Evolutionary conservation across 2,113 vertebrate genomes (phyloP), one percentile per base, ranked within the genome.

Genomic region (Prochilodus magdalenae): DNA sequence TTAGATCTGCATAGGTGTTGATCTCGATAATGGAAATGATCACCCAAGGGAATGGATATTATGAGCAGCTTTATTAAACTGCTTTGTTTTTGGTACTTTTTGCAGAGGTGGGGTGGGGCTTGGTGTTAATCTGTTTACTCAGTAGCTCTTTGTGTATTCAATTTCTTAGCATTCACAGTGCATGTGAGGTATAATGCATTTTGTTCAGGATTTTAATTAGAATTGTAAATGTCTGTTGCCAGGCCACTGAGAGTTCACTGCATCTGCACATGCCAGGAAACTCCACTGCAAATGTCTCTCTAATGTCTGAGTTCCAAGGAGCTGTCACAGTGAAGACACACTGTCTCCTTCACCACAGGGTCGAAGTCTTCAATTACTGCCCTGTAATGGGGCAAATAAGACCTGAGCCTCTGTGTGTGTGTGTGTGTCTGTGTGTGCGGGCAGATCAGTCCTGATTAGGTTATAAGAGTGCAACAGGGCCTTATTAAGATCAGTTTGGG

Each of bases 311-410:
- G 66, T 71, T 59, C 63, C 73, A 51, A 63, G 63, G 67, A 82
- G 69, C 62, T 75, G 80, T 75, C 80, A 82, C 30, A 57, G 22
- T 65, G 60, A 62, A 71, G 69, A 66, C 47, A 29, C 40, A 73
- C 24, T 16, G 75, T 60, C 72, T 63, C 44, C 71, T 82, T 82
- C 80, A 85, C 10, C 60, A 22, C 71, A 83, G 72, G 81, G 76
- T 71, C 67, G 79, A 59, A 75, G 70, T 53, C 53, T 81, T 82
- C 71, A 79, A 80, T 83, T 83, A 79, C 65, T 83, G 12, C 33
- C 65, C 36, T 70, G 74, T 79, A 75, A 57, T 70, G 13, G 53
- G 65, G 49, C 80, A 83, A 75, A 49, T 79, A 79, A 82, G 44
- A 36, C 30, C 70, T 77, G 29, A 40, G 59, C 67, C 73, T 83